These are phyloP conservation scores for Zaprionus capensis DNA, from an alignment of 1,140 invertebrate genomes.

Conservation along the genomic window DNA sequence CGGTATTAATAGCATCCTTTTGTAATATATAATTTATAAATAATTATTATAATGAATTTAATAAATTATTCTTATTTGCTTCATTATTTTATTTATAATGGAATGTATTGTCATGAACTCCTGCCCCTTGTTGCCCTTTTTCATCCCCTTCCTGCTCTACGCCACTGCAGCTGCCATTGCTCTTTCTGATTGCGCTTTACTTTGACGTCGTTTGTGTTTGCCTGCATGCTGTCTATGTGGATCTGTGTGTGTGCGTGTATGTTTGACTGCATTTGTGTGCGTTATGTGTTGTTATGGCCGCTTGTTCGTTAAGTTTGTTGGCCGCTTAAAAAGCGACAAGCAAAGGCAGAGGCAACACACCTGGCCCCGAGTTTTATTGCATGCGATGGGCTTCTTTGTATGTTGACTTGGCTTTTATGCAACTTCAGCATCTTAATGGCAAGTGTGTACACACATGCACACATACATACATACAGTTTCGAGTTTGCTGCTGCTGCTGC, in stretches of 20 bases:
- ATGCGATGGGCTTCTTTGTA: slow-evolving; percentile 48
- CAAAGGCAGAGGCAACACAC: slow-evolving; percentile 20
- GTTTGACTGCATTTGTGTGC: slow-evolving; percentile 27
- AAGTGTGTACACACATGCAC: slow-evolving; percentile 31
- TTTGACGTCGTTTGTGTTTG: slow-evolving; percentile 38
- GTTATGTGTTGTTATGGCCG: slow-evolving; percentile 49
- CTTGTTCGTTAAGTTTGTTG: slow-evolving; percentile 40
- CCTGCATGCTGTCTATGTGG: slow-evolving; percentile 12
- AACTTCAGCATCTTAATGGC: slow-evolving; percentile 61
- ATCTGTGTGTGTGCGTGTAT: slow-evolving; percentile 35
- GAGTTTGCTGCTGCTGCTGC: slow-evolving; percentile 24
- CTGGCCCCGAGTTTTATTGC: slow-evolving; percentile 45
- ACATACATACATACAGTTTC: slow-evolving; percentile 10
- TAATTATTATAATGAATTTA: not conserved
- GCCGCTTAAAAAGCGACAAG: slow-evolving; percentile 19
- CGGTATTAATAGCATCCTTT: not conserved
- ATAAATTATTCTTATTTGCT: not conserved
- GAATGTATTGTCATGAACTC: not conserved
- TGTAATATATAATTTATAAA: not conserved
- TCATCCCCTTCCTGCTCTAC: slow-evolving; percentile 31
- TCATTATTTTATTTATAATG: not conserved
- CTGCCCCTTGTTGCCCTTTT: not conserved
- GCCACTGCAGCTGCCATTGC: slow-evolving; percentile 63
- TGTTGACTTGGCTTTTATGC: slow-evolving; percentile 58
- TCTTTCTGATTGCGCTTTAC: slow-evolving; percentile 49